phyloP scores from a whole-genome alignment of 2,797 vertebrate species.

The Lophotriccus pileatus region DNA sequence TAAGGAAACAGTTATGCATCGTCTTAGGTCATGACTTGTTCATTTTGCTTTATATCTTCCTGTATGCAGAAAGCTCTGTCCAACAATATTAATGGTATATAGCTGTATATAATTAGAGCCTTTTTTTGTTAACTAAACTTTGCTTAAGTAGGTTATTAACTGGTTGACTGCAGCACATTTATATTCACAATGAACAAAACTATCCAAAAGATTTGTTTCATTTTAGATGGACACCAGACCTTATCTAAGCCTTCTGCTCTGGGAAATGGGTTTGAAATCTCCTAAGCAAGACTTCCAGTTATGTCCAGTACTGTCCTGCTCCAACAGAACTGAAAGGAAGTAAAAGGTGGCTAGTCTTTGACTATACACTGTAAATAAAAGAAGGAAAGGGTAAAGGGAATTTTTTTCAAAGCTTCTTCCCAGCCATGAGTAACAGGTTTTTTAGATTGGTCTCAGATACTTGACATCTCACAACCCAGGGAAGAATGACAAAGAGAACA shows the following conservation, averaged over 20 bases:
- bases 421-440: not conserved
- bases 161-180: not conserved
- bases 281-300: not conserved
- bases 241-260: not conserved
- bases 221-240: not conserved
- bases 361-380: not conserved
- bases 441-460: not conserved
- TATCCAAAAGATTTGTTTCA: not conserved
- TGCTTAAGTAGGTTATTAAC: constrained; percentile 7
- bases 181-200: not conserved
- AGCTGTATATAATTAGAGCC: constrained; percentile 29
- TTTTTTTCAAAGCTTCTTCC: not conserved
- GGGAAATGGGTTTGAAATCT: not conserved
- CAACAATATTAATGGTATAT: constrained; percentile 39
- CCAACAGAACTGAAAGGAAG: not conserved
- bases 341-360: not conserved
- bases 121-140: constrained; percentile 27
- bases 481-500: not conserved
- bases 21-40: constrained; percentile 52
- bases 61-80: not conserved
- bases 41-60: constrained; percentile 66
- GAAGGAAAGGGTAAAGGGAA: not conserved
- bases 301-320: not conserved
- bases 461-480: not conserved
- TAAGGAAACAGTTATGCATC: constrained; percentile 60